Percentiles rank a stretch among this genome's conserved stretches.
Conservation (phyloP, 2,797 vertebrate species). For the Sebastes steindachneri region DNA sequence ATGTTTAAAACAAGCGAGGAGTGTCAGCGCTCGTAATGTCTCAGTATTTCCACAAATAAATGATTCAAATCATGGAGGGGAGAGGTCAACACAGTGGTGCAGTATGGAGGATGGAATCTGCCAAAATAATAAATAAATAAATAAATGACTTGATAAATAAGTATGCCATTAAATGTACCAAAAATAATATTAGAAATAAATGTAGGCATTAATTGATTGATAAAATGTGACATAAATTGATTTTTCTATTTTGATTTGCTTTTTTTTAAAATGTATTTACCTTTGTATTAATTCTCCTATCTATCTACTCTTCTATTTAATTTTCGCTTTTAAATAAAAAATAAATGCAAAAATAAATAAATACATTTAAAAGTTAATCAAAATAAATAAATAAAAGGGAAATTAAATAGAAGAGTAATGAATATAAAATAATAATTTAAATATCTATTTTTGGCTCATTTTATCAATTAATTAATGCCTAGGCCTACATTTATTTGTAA, state of each 20-base stretch:
- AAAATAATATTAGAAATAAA: neutral
- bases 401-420: no score
- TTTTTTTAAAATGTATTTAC: neutral
- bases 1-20: conserved; percentile 19
- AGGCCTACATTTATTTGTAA: no score
- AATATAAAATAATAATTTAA: no score
- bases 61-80: conserved; percentile 38
- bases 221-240: neutral
- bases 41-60: conserved; percentile 59
- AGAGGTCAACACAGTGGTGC: neutral
- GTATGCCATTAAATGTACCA: neutral
- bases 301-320: neutral
- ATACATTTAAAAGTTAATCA: neutral
- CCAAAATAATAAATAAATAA: neutral
- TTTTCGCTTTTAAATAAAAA: neutral
- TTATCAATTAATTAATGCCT: neutral
- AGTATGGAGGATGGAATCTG: neutral
- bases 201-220: neutral
- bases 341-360: neutral
- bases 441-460: neutral
- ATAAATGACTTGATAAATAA: neutral
- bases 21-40: conserved; percentile 26
- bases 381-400: neutral
- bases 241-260: neutral
- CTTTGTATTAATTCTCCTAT: neutral